A percentile compares a stretch with the other conserved stretches of the same genome.
These are phyloP conservation scores for Drosophila guanche DNA, from an alignment of 1,140 invertebrate species.

Conservation along the genomic window DNA sequence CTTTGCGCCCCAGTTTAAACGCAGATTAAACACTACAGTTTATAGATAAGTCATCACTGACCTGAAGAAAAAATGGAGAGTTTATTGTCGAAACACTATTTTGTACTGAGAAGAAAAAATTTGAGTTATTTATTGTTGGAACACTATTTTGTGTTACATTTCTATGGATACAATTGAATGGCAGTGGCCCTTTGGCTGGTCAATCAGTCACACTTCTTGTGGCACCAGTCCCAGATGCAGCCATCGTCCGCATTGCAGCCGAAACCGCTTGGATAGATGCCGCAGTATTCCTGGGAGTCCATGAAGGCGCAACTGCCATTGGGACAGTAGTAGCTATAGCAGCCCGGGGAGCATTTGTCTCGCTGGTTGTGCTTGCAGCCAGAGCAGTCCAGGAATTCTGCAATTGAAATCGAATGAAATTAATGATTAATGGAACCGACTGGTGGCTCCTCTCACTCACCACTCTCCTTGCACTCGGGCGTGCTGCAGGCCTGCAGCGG, in stretches of 20 bases:
- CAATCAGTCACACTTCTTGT: conserved; percentile 32
- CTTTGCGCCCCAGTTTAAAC: too few relatives aligned
- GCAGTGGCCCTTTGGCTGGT: too few relatives aligned
- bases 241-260: conserved; percentile 59
- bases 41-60: too few relatives aligned
- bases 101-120: too few relatives aligned
- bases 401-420: background rate
- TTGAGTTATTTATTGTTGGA: too few relatives aligned
- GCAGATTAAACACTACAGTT: too few relatives aligned
- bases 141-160: too few relatives aligned
- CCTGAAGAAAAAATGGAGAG: too few relatives aligned
- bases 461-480: conserved; percentile 51
- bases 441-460: conserved; percentile 23
- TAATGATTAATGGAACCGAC: background rate
- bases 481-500: conserved; percentile 45
- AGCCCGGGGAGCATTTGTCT: conserved; percentile 52
- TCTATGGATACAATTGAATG: too few relatives aligned
- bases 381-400: conserved; percentile 66
- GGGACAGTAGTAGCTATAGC: conserved; percentile 67
- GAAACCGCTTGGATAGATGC: conserved; percentile 54
- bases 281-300: conserved; percentile 57
- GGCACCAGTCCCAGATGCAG: conserved; percentile 71
- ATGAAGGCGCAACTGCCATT: conserved; percentile 45
- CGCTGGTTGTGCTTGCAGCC: conserved; percentile 52
- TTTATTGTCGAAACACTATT: too few relatives aligned